Percentiles rank a stretch among this genome's conserved stretches.
These are phyloP conservation scores for Triplophysa tibetana DNA, from an alignment of 2,113 vertebrate species.

Conservation along the genomic window DNA sequence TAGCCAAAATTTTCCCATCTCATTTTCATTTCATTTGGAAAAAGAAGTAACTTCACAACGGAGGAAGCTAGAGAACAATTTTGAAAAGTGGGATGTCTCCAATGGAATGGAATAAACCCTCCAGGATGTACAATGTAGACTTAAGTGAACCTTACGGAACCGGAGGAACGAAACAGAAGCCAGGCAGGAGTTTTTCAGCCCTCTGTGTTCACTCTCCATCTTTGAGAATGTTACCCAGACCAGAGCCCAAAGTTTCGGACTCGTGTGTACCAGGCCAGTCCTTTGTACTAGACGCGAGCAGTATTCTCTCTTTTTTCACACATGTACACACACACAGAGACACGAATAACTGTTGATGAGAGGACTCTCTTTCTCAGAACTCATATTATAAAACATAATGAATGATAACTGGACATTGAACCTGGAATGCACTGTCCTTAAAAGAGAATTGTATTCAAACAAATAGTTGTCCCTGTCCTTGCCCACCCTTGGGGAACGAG, in stretches of 20 bases:
- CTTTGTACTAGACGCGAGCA: conserved; percentile 48
- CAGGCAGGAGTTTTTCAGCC: background rate
- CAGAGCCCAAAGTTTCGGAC: conserved; percentile 51
- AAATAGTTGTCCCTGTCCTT: conserved; percentile 34
- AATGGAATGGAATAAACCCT: background rate
- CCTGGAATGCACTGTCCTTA: conserved; percentile 51
- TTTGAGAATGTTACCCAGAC: conserved; percentile 52
- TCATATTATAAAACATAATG: conserved; percentile 34
- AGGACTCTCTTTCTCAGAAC: conserved; percentile 31
- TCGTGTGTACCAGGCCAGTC: conserved; percentile 35
- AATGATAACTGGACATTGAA: conserved; percentile 48
- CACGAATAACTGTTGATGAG: conserved; percentile 3
- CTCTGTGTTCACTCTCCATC: conserved; percentile 31
- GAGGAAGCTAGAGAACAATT: background rate
- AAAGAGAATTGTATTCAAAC: conserved; percentile 44
- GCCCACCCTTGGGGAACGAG: conserved; percentile 22
- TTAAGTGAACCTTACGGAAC: conserved; percentile 16
- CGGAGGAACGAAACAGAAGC: conserved; percentile 31
- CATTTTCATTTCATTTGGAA: conserved; percentile 41
- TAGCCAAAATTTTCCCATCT: conserved; percentile 37
- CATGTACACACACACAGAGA: conserved; percentile 35
- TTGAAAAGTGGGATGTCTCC: conserved; percentile 25
- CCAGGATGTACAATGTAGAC: conserved; percentile 20
- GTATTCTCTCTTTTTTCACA: conserved; percentile 48
- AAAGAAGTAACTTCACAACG: background rate